Percentiles rank a stretch among this genome's conserved stretches.
Evolutionary conservation across 2,797 vertebrate species (phyloP).

Genomic region (Gadopsis marmoratus): DNA sequence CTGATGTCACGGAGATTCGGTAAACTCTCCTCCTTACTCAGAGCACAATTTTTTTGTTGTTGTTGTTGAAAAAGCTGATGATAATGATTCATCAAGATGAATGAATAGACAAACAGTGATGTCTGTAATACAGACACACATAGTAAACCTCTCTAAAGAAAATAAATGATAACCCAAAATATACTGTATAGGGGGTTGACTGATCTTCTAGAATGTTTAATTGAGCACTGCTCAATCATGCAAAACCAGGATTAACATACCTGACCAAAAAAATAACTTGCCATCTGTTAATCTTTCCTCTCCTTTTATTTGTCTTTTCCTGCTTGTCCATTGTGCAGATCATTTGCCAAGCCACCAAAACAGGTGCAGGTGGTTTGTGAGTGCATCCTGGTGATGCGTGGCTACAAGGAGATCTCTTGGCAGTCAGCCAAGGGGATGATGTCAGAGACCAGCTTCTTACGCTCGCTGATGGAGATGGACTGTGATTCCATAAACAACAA

Average conservation of each 20-base stretch:
- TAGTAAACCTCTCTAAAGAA: background rate
- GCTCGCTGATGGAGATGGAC: constrained; percentile 93
- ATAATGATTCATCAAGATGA: background rate
- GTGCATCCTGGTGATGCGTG: constrained; percentile 95
- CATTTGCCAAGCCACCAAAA: constrained; percentile 96
- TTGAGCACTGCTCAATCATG: background rate
- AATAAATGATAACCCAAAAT: background rate
- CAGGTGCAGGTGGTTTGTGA: constrained; percentile 96
- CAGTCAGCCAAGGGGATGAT: constrained; percentile 96
- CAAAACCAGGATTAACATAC: background rate
- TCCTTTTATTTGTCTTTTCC: constrained; percentile 2
- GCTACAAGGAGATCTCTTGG: constrained; percentile 96
- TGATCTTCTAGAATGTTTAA: constrained; percentile 1
- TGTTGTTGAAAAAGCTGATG: constrained; percentile 3
- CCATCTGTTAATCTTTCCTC: background rate
- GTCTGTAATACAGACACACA: background rate
- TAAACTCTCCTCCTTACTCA: constrained; percentile 57
- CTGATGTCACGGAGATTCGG: constrained; percentile 98
- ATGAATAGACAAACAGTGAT: background rate
- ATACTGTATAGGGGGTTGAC: background rate
- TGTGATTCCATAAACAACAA: constrained; percentile 88
- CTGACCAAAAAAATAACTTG: background rate
- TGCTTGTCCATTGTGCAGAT: constrained; percentile 79
- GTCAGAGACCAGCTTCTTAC: constrained; percentile 95
- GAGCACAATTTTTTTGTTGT: constrained; percentile 7